Evolutionary conservation across 2,888 invertebrate species (phyloP), one percentile per base, ranked within the genome.

Genomic region (Tachina fera): DNA sequence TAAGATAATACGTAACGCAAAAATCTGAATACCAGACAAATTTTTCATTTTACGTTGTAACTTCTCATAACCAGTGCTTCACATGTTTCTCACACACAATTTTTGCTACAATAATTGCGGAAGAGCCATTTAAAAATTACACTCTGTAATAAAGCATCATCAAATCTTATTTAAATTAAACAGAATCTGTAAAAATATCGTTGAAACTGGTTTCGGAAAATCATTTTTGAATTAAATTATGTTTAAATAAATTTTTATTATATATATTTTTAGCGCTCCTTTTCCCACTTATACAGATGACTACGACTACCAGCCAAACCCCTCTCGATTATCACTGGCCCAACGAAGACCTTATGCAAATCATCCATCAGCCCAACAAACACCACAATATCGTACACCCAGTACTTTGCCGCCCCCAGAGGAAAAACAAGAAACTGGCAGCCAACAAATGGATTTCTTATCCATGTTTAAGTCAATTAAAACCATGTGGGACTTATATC

Each of bases 401-500:
- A 43, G 16, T 43, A 65, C 77, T 10, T 14, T 61, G 22, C n/a
- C 65, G 6, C 39, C 76, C 1, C 39, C 67, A 1, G 58, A 65
- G 51, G 61, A 79, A 43, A 78, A 74, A n/a, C 49, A 47, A 56
- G 53, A 77, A 39, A 1, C 65, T 31, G 31, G 6, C 9, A 13
- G 13, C 0, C 58, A 22, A 14, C 78, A 71, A 79, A 76, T 86
- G 79, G 75, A 76, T 67, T 22, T 71, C 11, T 19, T 86, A 65
- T 88, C 89, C 1, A 87, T 91, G 49, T 45, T 91, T 4, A 90
- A 89, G 74, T 89, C 88, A 9, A 49, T 91, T 0, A 91, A 91
- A 65, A 90, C 89, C 79, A 87, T 92, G 72, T 91, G 92, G 91
- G 91, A 92, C 85, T 87, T 92, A 0, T 91, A 92, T 88, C 90